These are phyloP conservation scores for Elaphurus davidianus DNA, from an alignment of 2,113 vertebrate species.

Conservation along the genomic window DNA sequence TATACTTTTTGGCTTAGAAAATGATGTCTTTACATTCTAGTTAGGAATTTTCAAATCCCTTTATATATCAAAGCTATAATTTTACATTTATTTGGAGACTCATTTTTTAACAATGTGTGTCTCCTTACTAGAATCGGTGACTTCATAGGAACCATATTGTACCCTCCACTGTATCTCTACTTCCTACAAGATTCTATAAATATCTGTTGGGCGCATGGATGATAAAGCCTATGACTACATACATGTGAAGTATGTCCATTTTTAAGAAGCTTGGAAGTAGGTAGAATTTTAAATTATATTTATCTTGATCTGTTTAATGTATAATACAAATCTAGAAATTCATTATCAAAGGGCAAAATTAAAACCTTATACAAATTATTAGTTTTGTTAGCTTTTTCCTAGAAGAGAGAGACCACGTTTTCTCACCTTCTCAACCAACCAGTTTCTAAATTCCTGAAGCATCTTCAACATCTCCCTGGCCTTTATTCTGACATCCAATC, in stretches of 20 bases:
- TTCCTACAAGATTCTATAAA: background rate
- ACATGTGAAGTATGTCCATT: background rate
- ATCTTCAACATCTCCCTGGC: background rate
- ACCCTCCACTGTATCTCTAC: background rate
- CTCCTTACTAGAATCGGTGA: background rate
- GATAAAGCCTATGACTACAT: background rate
- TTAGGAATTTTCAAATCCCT: background rate
- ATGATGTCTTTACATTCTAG: background rate
- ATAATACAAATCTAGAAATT: background rate
- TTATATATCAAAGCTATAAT: background rate
- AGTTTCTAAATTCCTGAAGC: background rate
- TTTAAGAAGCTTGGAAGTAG: background rate
- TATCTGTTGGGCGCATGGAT: background rate
- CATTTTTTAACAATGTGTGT: background rate
- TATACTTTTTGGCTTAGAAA: background rate
- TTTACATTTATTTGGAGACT: background rate
- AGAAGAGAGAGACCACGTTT: background rate
- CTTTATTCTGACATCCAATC: background rate
- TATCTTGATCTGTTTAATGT: background rate
- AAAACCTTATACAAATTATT: background rate
- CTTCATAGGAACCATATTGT: background rate
- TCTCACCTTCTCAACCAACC: background rate
- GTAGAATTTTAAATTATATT: background rate
- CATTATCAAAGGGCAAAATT: background rate
- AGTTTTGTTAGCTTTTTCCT: background rate